Conservation (phyloP, 2,888 invertebrate species). For the Mythimna pallens region DNA sequence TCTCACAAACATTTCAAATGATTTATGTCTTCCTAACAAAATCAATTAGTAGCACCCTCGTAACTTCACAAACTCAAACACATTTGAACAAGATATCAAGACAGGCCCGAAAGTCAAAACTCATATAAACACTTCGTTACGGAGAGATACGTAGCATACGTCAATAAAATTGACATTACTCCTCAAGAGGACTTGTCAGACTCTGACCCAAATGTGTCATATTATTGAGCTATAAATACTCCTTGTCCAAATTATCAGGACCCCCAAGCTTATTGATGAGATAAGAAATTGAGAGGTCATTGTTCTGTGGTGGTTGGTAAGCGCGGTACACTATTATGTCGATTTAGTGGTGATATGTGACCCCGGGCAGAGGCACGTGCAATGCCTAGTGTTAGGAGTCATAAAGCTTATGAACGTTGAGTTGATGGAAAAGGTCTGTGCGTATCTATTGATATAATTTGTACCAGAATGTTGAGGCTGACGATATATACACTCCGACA, state of each 20-base stretch:
- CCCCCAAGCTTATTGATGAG: constrained; percentile 47
- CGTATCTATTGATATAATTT: constrained; percentile 22
- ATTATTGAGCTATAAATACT: constrained; percentile 83
- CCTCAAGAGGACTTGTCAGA: constrained; percentile 70
- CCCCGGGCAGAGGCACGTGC: constrained; percentile 69
- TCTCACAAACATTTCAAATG: constrained; percentile 22
- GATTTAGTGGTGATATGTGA: constrained; percentile 79
- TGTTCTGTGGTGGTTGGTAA: constrained; percentile 60
- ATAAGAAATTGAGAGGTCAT: constrained; percentile 45
- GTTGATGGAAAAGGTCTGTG: constrained; percentile 38
- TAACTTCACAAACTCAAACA: constrained; percentile 36
- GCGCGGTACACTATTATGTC: constrained; percentile 72
- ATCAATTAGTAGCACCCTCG: constrained; percentile 57
- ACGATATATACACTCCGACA: too few species aligned
- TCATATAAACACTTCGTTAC: constrained; percentile 64
- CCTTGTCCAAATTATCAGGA: constrained; percentile 67
- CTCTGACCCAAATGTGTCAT: constrained; percentile 79
- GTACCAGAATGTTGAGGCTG: not conserved
- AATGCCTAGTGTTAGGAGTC: constrained; percentile 53
- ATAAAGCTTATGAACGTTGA: constrained; percentile 61
- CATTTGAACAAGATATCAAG: constrained; percentile 56
- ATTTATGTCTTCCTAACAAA: constrained; percentile 46
- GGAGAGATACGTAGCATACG: constrained; percentile 59
- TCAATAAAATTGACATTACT: constrained; percentile 74
- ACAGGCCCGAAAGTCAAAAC: constrained; percentile 52